A percentile compares a stretch with the other conserved stretches of the same genome.
Evolutionary conservation across 2,888 invertebrate genomes (phyloP).

Genomic region (Alloscopus bannaensis): DNA sequence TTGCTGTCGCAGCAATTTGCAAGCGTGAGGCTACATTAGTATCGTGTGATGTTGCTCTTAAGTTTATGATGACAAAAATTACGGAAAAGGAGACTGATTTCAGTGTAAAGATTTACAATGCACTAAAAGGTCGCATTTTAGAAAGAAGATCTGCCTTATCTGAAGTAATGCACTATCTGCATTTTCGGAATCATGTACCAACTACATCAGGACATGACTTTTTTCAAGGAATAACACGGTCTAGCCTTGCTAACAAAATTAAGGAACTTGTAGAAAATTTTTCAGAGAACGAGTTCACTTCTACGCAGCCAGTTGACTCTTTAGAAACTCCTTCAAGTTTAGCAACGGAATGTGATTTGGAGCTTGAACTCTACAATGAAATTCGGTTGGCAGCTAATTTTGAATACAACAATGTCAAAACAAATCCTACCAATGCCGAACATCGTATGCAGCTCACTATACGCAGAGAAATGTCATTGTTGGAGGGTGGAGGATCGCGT

Average conservation of each 20-base stretch:
- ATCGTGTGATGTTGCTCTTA: slow-evolving; percentile 16
- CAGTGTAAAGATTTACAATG: slow-evolving; percentile 2
- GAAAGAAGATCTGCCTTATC: background rate
- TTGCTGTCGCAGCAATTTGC: slow-evolving; percentile 30
- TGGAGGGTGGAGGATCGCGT: background rate
- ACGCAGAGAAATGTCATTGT: background rate
- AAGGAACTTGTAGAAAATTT: background rate
- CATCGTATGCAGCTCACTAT: background rate
- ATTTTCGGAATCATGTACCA: background rate
- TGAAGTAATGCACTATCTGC: background rate
- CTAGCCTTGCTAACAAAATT: background rate
- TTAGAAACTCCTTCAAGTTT: background rate
- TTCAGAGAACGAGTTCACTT: background rate
- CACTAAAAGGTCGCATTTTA: background rate
- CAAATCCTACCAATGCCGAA: background rate
- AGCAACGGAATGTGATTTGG: background rate
- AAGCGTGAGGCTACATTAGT: slow-evolving; percentile 29
- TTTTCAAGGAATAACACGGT: background rate
- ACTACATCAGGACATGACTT: background rate
- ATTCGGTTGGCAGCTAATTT: background rate
- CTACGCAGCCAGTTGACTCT: background rate
- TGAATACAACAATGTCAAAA: background rate
- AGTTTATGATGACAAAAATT: slow-evolving; percentile 27
- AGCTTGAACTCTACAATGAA: background rate
- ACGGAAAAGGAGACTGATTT: background rate